These are phyloP conservation scores for Sinocyclocheilus anophthalmus DNA, from an alignment of 2,113 vertebrate species.

Conservation along the genomic window DNA sequence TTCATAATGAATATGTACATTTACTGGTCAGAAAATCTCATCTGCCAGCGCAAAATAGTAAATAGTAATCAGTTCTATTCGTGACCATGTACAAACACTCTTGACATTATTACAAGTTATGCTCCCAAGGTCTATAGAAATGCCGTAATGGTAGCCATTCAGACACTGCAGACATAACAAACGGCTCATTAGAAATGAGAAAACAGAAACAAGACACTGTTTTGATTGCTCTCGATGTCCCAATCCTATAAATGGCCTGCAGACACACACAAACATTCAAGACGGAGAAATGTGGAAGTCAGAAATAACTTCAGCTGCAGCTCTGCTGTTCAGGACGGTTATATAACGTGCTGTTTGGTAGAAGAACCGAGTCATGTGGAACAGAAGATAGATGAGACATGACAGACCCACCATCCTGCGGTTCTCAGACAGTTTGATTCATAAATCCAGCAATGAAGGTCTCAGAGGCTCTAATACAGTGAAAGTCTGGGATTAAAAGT, in stretches of 20 bases:
- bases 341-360: neutral
- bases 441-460: slow-evolving; percentile 7
- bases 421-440: neutral
- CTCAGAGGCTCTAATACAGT: neutral
- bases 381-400: slow-evolving; percentile 1
- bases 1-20: neutral
- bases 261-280: slow-evolving; percentile 11
- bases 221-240: neutral
- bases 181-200: slow-evolving; percentile 9
- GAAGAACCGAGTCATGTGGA: neutral
- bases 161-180: slow-evolving; percentile 23
- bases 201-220: slow-evolving; percentile 24
- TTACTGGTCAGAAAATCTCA: neutral
- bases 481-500: neutral
- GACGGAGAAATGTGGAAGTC: slow-evolving; percentile 7
- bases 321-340: slow-evolving; percentile 2
- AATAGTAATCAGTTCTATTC: slow-evolving; percentile 20
- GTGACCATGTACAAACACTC: neutral
- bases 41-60: neutral
- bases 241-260: neutral
- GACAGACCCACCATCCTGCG: neutral
- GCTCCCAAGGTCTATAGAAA: neutral
- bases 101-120: slow-evolving; percentile 2
- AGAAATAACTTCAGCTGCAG: neutral
- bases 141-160: slow-evolving; percentile 16